Evolutionary conservation across 2,888 invertebrate species (phyloP), one percentile per base, ranked within the genome.

Genomic region (Conus canariensis): DNA sequence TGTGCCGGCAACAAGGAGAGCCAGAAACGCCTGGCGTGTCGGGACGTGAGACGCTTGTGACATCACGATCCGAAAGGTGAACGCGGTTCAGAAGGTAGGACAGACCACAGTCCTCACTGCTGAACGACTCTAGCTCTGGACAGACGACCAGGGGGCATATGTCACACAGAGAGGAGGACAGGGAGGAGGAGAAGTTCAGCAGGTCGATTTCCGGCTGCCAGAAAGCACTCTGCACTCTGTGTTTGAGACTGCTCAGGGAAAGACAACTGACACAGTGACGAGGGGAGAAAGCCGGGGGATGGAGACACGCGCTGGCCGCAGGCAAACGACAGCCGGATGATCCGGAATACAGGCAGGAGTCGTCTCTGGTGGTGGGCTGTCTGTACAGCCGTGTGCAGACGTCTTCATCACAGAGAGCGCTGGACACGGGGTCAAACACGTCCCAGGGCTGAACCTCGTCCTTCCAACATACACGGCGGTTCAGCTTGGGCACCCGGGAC

Each of bases 331-430:
- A 86, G 86, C 9, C 19, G 3, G 45, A 3, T 12, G 30, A 2
- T 9, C 25, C 60, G 19, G 67, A 8, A 16, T 64, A 19, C 14
- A 60, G 19, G 30, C 30, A 45, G 30, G 45, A 30, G 1, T 64
- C 30, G 12, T 67, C 60, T 12, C 30, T 59, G 7, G 86, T 45
- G 16, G 8, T 19, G 9, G 85, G 60, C 14, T 22, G 7, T 7
- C 6, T 5, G 60, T 25, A 67, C 10, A 86, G 86, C 6, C 64
- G 86, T 4, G 64, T 30, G 19, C 64, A 67, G 45, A 86, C n/a
- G 67, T 86, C 86, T 67, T 86, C 86, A 25, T 86, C 86, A 67
- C 86, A 86, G 14, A 86, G 86, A 16, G 60, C 86, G 14, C 86
- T 86, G 45, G 86, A 25, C 3, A 86, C 86, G 22, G 86, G 86